phyloP scores from a whole-genome alignment of 1,140 invertebrate genomes.

The Pomacea maculata region DNA sequence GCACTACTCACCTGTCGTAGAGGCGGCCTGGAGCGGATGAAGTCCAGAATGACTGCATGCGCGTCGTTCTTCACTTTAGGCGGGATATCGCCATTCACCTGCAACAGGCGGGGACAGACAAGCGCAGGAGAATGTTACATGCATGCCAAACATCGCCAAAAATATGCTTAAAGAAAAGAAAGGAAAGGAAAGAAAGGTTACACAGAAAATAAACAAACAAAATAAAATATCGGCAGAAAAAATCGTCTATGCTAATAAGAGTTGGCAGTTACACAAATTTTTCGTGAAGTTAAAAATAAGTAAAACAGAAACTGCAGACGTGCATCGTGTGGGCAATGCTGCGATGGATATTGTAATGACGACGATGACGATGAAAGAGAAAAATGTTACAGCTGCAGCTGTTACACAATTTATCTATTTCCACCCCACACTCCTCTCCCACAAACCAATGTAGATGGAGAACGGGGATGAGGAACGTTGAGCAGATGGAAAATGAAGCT shows the following conservation, averaged over 20 bases:
- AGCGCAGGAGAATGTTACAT: neutral
- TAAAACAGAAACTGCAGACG: no score
- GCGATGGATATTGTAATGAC: no score
- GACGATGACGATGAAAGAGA: no score
- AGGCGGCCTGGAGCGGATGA: constrained; percentile 93
- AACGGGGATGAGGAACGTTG: no score
- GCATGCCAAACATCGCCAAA: neutral
- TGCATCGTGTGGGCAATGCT: no score
- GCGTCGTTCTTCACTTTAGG: constrained; percentile 89
- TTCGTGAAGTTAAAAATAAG: no score
- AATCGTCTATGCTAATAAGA: neutral
- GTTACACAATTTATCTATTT: no score
- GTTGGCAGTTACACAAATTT: no score
- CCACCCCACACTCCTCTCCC: no score
- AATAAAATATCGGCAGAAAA: neutral
- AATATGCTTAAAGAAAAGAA: neutral
- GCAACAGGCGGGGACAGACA: neutral
- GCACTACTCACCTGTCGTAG: constrained; percentile 82
- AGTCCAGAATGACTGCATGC: constrained; percentile 93
- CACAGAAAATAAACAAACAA: neutral
- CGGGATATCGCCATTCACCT: constrained; percentile 84
- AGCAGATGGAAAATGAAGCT: no score
- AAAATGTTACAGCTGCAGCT: no score
- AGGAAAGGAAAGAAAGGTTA: constrained; percentile 2
- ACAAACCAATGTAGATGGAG: no score